These are phyloP conservation scores for Adelosebastes latens DNA, from an alignment of 2,797 vertebrate genomes.

Conservation along the genomic window DNA sequence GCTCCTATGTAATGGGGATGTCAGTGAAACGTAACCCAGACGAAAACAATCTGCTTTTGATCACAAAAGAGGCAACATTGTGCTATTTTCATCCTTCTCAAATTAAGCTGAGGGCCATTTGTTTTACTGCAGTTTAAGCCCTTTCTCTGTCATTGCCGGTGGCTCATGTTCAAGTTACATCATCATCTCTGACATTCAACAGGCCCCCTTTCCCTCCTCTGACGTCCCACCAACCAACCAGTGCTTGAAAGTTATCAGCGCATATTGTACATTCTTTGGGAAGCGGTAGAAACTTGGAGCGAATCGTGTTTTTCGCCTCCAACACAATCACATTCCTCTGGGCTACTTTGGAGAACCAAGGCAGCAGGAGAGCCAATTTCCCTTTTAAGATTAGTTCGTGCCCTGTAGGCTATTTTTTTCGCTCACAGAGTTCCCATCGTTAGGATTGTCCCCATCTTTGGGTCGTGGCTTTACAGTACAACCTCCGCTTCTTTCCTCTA, in stretches of 20 bases:
- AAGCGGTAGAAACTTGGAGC: slow-evolving; percentile 43
- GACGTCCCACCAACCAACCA: neutral
- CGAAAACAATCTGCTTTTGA: slow-evolving; percentile 54
- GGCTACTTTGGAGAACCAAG: slow-evolving; percentile 11
- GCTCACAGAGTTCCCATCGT: slow-evolving; percentile 7
- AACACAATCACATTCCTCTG: slow-evolving; percentile 40
- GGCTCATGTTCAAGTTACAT: slow-evolving; percentile 41
- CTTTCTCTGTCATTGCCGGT: neutral
- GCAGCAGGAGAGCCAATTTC: slow-evolving; percentile 28
- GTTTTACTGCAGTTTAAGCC: slow-evolving; percentile 24
- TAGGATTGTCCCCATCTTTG: slow-evolving; percentile 12
- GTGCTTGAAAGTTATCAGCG: slow-evolving; percentile 42
- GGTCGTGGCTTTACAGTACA: neutral
- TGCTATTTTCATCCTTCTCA: slow-evolving; percentile 59
- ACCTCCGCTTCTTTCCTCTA: too few species aligned
- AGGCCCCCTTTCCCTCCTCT: neutral
- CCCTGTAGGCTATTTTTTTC: neutral
- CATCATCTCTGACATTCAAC: slow-evolving; percentile 48
- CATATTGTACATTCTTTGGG: slow-evolving; percentile 46
- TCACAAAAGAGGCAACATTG: slow-evolving; percentile 18
- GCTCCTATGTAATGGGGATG: neutral
- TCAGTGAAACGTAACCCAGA: slow-evolving; percentile 15
- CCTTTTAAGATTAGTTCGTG: slow-evolving; percentile 22
- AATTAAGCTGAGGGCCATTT: slow-evolving; percentile 49
- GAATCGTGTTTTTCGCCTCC: slow-evolving; percentile 30